Base-by-base conservation (phyloP, 2,797 vertebrate species). In the Kryptolebias ocellatus region DNA sequence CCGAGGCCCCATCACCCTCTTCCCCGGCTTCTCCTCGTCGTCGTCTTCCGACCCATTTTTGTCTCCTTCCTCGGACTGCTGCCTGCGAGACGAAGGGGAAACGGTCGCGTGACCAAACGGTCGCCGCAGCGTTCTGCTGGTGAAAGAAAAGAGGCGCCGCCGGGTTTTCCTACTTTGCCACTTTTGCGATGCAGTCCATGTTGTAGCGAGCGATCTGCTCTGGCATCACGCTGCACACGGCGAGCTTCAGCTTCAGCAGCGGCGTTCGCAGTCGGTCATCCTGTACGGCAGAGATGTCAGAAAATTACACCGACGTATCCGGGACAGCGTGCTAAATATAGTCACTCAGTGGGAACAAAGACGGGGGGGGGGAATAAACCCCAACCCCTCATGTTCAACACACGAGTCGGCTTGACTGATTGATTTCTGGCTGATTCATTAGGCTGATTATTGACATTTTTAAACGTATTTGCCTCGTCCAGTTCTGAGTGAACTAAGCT, bases 11-110 rank as follows among this genome's bases (percentile, higher is more conserved):
- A 96, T 95, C 74, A 98, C 93, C 75, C 97, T 95, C 86, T 96
- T 96, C 60, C 98, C 97, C 14, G 98, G 98, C 72, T 98, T 98
- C 78, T 99, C 98, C 53, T 99, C 98, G 15, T 99, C 97, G 5
- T 99, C 98, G 4, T 99, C 98, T 74, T 99, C 98, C 0, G 97
- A 98, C 50, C 95, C 95, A 57, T 98, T 98, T 87, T 94, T 96
- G 54, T 99, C 98, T 76, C 94, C 95, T 83, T 97, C 98, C 89
- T 94, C 98, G 0, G 94, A 94, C 82, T 97, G 96, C 70, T 95
- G 94, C 92, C 97, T 98, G 76, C 0, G 27, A 49, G 49, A 42
- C 67, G 4, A 64, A 11, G 34, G 4, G 53, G 11, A 5, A 53
- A 24, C n/a, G 42, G 20, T 44, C 7, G 16, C 1, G 5, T 29